A percentile compares a stretch with the other conserved stretches of the same genome.
phyloP scores from a whole-genome alignment of 2,888 invertebrate genomes.

The Hecatera dysodea region DNA sequence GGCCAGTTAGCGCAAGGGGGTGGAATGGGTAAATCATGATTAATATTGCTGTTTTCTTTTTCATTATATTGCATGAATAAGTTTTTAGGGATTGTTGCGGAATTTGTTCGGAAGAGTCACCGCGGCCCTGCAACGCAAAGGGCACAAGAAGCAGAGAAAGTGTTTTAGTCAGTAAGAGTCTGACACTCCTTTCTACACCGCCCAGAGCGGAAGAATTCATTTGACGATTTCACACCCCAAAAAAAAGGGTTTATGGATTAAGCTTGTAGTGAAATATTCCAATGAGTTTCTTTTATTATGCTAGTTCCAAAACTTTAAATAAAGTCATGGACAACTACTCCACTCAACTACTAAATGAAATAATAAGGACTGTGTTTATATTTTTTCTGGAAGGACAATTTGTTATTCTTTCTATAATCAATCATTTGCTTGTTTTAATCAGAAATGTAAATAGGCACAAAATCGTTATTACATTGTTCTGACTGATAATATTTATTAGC shows the following conservation, averaged over 20 bases:
- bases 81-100: not conserved
- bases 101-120: no score
- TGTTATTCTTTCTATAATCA: not conserved
- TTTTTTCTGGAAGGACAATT: not conserved
- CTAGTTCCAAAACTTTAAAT: not conserved
- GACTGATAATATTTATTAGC: not conserved
- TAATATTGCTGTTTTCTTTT: conserved; percentile 24
- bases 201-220: no score
- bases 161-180: no score
- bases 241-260: no score
- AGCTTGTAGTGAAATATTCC: no score
- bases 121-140: no score
- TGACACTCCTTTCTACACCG: no score
- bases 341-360: not conserved
- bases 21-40: conserved; percentile 22
- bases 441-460: not conserved
- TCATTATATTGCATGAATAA: not conserved
- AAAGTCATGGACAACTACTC: not conserved
- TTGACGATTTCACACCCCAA: no score
- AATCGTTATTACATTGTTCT: not conserved
- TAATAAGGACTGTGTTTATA: not conserved
- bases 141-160: no score
- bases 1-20: conserved; percentile 24
- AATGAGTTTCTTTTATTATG: not conserved
- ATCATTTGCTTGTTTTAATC: not conserved